Conservation (phyloP, 2,113 vertebrate species). For the Stegostoma tigrinum region DNA sequence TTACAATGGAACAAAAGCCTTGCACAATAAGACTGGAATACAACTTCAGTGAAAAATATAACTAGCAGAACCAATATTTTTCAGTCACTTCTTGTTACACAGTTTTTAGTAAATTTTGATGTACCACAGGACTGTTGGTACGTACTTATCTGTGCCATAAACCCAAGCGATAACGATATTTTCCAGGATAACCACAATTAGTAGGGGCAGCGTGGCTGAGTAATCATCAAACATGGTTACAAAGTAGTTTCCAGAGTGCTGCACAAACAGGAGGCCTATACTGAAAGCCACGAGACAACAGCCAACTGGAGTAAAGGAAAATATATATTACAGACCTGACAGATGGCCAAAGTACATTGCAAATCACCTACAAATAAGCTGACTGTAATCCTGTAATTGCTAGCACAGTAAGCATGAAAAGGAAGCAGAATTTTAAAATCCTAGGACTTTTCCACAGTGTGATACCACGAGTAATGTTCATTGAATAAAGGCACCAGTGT, state of each 20-base stretch:
- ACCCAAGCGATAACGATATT: slow-evolving; percentile 82
- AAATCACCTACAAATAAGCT: slow-evolving; percentile 24
- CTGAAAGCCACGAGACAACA: slow-evolving; percentile 81
- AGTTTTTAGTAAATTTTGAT: not conserved
- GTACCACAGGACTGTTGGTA: slow-evolving; percentile 27
- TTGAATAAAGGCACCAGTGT: slow-evolving; percentile 35
- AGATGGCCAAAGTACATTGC: not conserved
- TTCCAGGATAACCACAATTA: slow-evolving; percentile 87
- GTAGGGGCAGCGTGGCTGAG: slow-evolving; percentile 85
- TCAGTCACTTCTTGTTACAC: not conserved
- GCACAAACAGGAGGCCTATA: slow-evolving; percentile 88
- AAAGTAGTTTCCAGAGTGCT: slow-evolving; percentile 93
- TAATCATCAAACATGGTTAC: slow-evolving; percentile 98
- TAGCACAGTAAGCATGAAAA: slow-evolving; percentile 21
- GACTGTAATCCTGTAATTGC: slow-evolving; percentile 29
- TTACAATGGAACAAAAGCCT: not conserved
- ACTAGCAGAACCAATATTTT: not conserved
- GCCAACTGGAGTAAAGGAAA: slow-evolving; percentile 63
- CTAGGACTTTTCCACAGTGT: slow-evolving; percentile 8
- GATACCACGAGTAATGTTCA: not conserved
- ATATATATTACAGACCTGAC: slow-evolving; percentile 34
- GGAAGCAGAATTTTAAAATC: slow-evolving; percentile 21
- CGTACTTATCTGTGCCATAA: slow-evolving; percentile 91
- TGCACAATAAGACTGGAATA: not conserved
- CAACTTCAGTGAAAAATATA: not conserved